Conservation (phyloP, 2,113 vertebrate species). For the Laterallus jamaicensis region DNA sequence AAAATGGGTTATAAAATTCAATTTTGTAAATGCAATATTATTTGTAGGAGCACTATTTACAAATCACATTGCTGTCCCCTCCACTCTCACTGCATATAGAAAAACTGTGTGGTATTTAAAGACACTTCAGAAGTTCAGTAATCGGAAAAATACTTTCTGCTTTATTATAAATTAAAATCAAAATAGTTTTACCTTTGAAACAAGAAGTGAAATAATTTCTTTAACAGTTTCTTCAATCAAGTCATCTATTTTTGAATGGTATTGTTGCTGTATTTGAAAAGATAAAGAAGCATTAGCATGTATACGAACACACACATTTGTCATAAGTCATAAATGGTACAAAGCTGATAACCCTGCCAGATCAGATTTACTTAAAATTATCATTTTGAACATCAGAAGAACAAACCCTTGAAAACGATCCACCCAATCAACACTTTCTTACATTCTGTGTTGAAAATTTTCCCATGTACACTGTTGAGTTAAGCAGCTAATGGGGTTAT, state of each 20-base stretch:
- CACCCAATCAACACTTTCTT: conserved; percentile 77
- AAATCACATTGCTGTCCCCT: not conserved
- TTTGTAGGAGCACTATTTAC: not conserved
- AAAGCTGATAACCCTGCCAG: conserved; percentile 66
- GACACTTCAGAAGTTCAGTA: not conserved
- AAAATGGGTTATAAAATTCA: not conserved
- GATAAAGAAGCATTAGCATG: conserved; percentile 68
- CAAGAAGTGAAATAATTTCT: conserved; percentile 90
- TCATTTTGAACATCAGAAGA: conserved; percentile 75
- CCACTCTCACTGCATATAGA: not conserved
- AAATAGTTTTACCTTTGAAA: conserved; percentile 88
- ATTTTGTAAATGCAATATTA: not conserved
- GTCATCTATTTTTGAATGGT: conserved; percentile 97
- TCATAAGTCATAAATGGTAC: conserved; percentile 58
- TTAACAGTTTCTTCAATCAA: conserved; percentile 93
- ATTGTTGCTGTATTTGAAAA: conserved; percentile 88
- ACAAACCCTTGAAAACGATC: conserved; percentile 83
- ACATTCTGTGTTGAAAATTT: conserved; percentile 80
- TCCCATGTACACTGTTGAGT: conserved; percentile 86
- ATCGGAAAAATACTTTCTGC: not conserved
- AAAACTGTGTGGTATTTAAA: not conserved
- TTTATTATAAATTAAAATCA: conserved; percentile 14
- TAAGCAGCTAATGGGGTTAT: conserved; percentile 98
- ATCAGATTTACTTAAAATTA: conserved; percentile 75
- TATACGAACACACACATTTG: conserved; percentile 59